These are phyloP conservation scores for Apeltes quadracus DNA, from an alignment of 2,113 vertebrate genomes.

Conservation along the genomic window DNA sequence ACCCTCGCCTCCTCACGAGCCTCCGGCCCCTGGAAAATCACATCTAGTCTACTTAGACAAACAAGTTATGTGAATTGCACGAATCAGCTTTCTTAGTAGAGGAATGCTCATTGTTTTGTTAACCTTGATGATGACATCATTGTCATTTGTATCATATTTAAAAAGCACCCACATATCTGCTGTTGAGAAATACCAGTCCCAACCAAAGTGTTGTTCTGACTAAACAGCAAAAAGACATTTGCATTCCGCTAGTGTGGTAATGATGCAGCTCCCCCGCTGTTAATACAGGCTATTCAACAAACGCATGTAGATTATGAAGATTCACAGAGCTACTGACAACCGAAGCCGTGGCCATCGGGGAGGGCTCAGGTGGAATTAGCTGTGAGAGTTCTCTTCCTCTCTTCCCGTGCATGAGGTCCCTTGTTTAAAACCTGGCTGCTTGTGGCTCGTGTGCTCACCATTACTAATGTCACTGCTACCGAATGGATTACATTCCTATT, in stretches of 20 bases:
- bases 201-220: no score
- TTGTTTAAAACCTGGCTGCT: slow-evolving; percentile 22
- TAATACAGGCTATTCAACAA: background rate
- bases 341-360: background rate
- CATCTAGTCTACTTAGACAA: slow-evolving; percentile 29
- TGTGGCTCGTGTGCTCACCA: slow-evolving; percentile 39
- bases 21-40: slow-evolving; percentile 43
- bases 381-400: slow-evolving; percentile 13
- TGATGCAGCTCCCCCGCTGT: background rate
- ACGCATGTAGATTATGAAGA: background rate
- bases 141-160: slow-evolving; percentile 3
- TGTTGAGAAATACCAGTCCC: no score
- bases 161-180: background rate
- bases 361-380: background rate
- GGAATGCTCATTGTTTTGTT: slow-evolving; percentile 38
- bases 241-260: no score
- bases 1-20: slow-evolving; percentile 30
- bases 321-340: background rate
- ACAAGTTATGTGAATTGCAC: slow-evolving; percentile 41
- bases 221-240: no score
- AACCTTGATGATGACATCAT: slow-evolving; percentile 22
- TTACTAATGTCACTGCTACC: slow-evolving; percentile 35
- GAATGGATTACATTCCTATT: slow-evolving; percentile 50
- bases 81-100: slow-evolving; percentile 44
- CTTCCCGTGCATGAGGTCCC: slow-evolving; percentile 20